Base-by-base conservation (phyloP, 2,888 invertebrate species). In the Smittia aterrima region DNA sequence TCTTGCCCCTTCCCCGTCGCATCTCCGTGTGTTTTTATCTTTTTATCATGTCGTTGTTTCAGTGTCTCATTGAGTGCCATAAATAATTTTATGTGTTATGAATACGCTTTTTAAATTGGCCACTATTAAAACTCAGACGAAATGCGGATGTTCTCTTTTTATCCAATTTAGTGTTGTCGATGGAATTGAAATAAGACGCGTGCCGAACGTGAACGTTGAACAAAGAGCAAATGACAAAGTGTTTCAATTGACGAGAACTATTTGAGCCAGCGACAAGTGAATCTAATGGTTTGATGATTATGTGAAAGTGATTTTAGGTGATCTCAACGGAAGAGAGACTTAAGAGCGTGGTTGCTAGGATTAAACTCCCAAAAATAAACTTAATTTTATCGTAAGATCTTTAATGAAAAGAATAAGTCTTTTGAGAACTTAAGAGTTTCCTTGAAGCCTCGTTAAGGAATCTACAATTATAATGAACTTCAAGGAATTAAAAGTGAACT, bases 131-230 rank as follows among this genome's bases (percentile, higher is more conserved):
- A 64, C n/a, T 64, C 64, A 25, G 6, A 64, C 25, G 16, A 64
- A 64, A 64, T 64, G 25, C 72, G 72, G 72, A 72, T 72, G 58
- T 62, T 62, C 72, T 72, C 53, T 70, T 70, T 70, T 70, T 70
- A 70, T 70, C 47, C 72, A 72, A 72, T 72, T 71, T 68, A 68
- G 22, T 68, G 18, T 58, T 24, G 64, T 64, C 13, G 20, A 64
- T 13, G 20, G n/a, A 64, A 64, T 9, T 20, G 20, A 22, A 40
- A 47, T 16, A 25, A 25, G 70, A 54, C 72, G 72, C 72, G 72
- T 72, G 72, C 72, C 72, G 32, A 32, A 38, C 11, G 41, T 16
- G 41, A 67, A 22, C 11, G 4, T 13, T 18, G 22, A 25, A 32
- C 16, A 18, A 66, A 27, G 38, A 66, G 38, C n/a, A 71, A 54